A percentile compares a stretch with the other conserved stretches of the same genome.
phyloP scores from a whole-genome alignment of 2,888 invertebrate species.

The Euzophera pinguis region DNA sequence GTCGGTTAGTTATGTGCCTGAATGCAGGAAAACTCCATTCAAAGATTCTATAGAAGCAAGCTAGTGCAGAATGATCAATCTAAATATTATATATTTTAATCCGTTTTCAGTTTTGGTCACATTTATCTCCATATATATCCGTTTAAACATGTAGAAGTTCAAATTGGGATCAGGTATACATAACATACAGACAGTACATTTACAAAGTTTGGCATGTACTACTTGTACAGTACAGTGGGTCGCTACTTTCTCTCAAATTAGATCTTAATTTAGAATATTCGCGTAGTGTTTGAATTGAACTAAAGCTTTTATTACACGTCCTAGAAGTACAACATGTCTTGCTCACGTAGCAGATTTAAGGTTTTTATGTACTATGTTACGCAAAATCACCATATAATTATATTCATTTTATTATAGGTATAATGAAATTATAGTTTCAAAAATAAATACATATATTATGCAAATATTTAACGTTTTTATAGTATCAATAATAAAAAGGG shows the following conservation, averaged over 20 bases:
- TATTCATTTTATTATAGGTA: constrained; percentile 58
- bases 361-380: constrained; percentile 49
- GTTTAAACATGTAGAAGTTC: too few species aligned
- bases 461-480: constrained; percentile 40
- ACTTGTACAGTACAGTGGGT: constrained; percentile 45
- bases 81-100: too few species aligned
- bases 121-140: too few species aligned
- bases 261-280: constrained; percentile 48
- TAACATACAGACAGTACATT: constrained; percentile 25
- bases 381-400: constrained; percentile 49
- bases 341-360: constrained; percentile 73
- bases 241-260: constrained; percentile 52
- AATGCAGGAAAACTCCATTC: neutral
- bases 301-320: constrained; percentile 31
- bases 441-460: constrained; percentile 43
- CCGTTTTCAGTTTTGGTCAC: too few species aligned
- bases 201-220: constrained; percentile 35
- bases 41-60: too few species aligned
- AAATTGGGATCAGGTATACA: neutral
- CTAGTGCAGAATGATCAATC: too few species aligned
- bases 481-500: constrained; percentile 48
- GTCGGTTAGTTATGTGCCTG: constrained; percentile 24
- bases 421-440: constrained; percentile 49
- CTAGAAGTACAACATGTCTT: constrained; percentile 68
- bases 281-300: constrained; percentile 43